These are phyloP conservation scores for Sakesphorus luctuosus DNA, from an alignment of 2,113 vertebrate species.

Conservation along the genomic window DNA sequence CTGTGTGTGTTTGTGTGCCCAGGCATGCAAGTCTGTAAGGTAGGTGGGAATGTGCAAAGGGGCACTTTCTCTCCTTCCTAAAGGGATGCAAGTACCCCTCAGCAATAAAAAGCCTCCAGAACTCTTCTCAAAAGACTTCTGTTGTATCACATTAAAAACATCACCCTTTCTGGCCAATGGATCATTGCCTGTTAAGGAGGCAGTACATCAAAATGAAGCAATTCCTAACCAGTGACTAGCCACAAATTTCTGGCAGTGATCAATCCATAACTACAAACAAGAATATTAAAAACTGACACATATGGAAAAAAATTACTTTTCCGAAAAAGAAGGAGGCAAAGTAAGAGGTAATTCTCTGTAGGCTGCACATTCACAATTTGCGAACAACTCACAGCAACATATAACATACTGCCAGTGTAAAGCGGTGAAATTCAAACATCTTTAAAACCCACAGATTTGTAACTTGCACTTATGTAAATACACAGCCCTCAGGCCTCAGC, in stretches of 20 bases:
- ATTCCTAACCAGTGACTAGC: slow-evolving; percentile 11
- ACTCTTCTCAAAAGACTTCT: neutral
- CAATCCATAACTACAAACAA: slow-evolving; percentile 32
- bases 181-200: slow-evolving; percentile 1
- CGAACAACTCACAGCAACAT: slow-evolving; percentile 61
- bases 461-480: slow-evolving; percentile 78
- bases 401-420: slow-evolving; percentile 59
- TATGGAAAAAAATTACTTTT: slow-evolving; percentile 14
- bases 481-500: slow-evolving; percentile 54
- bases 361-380: slow-evolving; percentile 56
- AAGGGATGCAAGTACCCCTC: neutral
- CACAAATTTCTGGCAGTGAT: slow-evolving; percentile 48
- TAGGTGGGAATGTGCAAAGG: neutral
- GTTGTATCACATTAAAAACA: slow-evolving; percentile 17
- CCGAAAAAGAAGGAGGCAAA: slow-evolving; percentile 37
- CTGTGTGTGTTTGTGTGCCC: fast-evolving
- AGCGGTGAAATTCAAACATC: slow-evolving; percentile 75
- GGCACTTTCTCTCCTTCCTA: neutral
- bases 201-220: slow-evolving; percentile 43
- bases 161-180: neutral
- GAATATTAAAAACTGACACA: slow-evolving; percentile 29
- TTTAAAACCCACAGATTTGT: slow-evolving; percentile 75
- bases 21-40: too few species aligned
- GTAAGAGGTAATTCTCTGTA: slow-evolving; percentile 55
- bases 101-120: neutral